Base-by-base conservation (phyloP, 2,888 invertebrate genomes). In the Epinotia brunnichana region DNA sequence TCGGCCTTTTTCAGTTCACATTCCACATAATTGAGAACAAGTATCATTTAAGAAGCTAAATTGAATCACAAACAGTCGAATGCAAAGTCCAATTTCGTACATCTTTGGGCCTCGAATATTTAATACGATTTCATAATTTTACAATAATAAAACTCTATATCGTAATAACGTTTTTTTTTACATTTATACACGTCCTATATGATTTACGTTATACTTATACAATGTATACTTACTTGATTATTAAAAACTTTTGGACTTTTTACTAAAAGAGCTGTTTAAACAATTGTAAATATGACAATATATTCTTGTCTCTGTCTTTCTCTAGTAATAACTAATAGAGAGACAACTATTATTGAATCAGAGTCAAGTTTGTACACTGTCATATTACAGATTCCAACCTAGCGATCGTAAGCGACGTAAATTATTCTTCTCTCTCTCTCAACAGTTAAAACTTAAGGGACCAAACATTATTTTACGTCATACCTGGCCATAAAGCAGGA, bases 201-300 rank as follows among this genome's bases (percentile, higher is more conserved):
- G 44, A 21, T 63, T 68, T 39, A 72, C 29, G 35, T 68, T 62
- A 62, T 24, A 57, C 48, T 62, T 60, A 68, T n/a, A 53, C 51
- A 57, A 48, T 39, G 67, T 68, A 57, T 57, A n/a, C n/a, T n/a
- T 24, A 68, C 48, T 56, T 59, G 56, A 39, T 62, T 67, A 35
- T 56, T 62, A 61, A n/a, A 72, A 64, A 62, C 41, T 67, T 19
- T 51, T 68, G 72, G 72, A 68, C 72, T 66, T 69, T 73, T 69
- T 39, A 48, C 39, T 56, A 56, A 53, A 60, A 35, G 13, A 44
- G 2, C 13, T n/a, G 4, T 44, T 35, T 21, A 48, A 21, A 39
- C 64, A 39, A 62, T 17, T 17, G 64, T 54, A 64, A 39, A 29
- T 0, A 54, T 54, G 21, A 54, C 51, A 69, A 53, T 35, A 35